Evolutionary conservation across 2,113 vertebrate genomes (phyloP).

Genomic region (Progne subis): DNA sequence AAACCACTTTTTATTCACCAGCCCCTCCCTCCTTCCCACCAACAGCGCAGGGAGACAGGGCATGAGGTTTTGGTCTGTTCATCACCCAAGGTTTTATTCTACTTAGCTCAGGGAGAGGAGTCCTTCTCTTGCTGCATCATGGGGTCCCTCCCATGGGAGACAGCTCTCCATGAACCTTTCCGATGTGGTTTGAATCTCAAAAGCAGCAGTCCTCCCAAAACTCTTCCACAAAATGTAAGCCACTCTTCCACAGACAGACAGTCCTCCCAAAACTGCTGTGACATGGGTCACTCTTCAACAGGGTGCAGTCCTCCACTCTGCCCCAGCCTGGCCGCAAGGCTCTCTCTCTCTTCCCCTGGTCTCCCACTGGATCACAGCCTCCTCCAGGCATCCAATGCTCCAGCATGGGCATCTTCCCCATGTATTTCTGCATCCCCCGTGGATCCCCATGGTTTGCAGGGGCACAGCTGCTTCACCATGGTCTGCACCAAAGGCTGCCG

Average conservation of each 20-base stretch:
- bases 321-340: background rate
- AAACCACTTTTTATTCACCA: background rate
- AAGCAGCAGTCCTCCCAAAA: background rate
- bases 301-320: background rate
- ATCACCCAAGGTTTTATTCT: background rate
- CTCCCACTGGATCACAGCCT: background rate
- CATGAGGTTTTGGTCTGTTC: accelerated
- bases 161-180: accelerated
- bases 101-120: background rate
- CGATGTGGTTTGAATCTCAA: accelerated
- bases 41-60: accelerated
- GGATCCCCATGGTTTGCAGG: background rate
- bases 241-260: accelerated
- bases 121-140: background rate
- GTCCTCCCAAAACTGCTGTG: accelerated
- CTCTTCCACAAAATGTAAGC: accelerated
- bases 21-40: background rate
- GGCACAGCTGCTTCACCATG: background rate
- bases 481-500: accelerated
- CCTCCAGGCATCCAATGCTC: background rate
- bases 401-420: background rate
- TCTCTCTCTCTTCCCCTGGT: background rate
- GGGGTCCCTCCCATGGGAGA: too few species aligned
- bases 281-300: accelerated
- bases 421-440: background rate